Conservation (phyloP, 1,140 invertebrate genomes). For the Cydia pomonella region DNA sequence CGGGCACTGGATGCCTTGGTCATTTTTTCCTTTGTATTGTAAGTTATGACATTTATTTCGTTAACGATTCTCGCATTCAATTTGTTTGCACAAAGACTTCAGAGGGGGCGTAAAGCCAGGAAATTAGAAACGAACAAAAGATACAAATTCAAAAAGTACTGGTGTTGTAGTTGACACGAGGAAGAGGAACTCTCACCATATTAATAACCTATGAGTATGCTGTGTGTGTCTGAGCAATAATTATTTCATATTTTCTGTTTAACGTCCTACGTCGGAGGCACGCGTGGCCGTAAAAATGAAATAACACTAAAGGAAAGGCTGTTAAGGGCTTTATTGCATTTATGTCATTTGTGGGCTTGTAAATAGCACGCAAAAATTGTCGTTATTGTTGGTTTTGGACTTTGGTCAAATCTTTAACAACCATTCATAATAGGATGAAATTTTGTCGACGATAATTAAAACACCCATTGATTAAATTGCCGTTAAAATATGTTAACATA, state of each 20-base stretch:
- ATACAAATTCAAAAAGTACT: no score
- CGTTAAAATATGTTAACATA: no score
- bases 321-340: conserved; percentile 7
- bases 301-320: conserved; percentile 19
- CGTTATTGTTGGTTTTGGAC: not conserved
- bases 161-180: not conserved
- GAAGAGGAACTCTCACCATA: not conserved
- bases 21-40: no score
- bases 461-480: no score
- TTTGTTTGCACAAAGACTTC: no score
- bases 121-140: no score
- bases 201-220: not conserved
- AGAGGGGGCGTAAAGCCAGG: no score
- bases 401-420: no score
- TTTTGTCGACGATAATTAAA: no score
- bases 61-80: not conserved
- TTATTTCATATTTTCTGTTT: conserved; percentile 27
- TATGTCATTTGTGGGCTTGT: not conserved
- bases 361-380: conserved; percentile 1
- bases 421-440: no score
- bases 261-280: not conserved
- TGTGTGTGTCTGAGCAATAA: conserved; percentile 9
- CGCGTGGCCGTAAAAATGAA: conserved; percentile 23
- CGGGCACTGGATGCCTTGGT: no score
- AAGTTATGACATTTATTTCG: no score